Base-by-base conservation (phyloP, 2,888 invertebrate species). In the Caenorhabditis auriculariae region DNA sequence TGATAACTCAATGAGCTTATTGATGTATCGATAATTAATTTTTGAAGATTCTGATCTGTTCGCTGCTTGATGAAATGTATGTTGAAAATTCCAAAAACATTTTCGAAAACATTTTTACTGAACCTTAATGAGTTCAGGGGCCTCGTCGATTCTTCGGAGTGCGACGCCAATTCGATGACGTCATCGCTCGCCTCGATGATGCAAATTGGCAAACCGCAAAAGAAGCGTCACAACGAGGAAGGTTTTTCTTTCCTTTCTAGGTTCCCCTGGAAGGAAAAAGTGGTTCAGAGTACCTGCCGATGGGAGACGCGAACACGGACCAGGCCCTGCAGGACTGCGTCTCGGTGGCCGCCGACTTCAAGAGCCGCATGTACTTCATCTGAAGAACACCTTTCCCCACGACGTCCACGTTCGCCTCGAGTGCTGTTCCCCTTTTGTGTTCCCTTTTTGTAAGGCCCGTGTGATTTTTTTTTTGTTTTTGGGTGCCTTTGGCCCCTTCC, bases 361-460 rank as follows among this genome's bases (percentile, higher is more conserved):
- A 76, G 62, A 61, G 62, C 27, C 58, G 73, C 46, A 76, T 76
- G 76, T 76, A 76, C 66, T 76, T 74, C 50, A 64, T 69, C 44
- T 69, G 46, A 55, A n/a, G n/a, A n/a, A n/a, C n/a, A n/a, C n/a
- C 15, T 12, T 15, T 41, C 41, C 2, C n/a, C 41, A 15, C 19
- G n/a, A 17, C 41, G n/a, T 15, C 41, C 41, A 9, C 9, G n/a
- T 41, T 15, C 19, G 7, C 41, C 19, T 19, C 19, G 12, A 15
- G 9, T 19, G 12, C 41, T 19, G 15, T 19, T 2, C 41, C 17
- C 41, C 19, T 41, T 17, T 12, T 19, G 9, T 1, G 7, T 1
- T 19, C 19, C 41, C 41, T 17, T 41, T n/a, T n/a, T n/a, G n/a
- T n/a, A n/a, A n/a, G n/a, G n/a, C n/a, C n/a, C n/a, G n/a, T n/a